phyloP scores from a whole-genome alignment of 2,113 vertebrate genomes.

The Azemiops feae region DNA sequence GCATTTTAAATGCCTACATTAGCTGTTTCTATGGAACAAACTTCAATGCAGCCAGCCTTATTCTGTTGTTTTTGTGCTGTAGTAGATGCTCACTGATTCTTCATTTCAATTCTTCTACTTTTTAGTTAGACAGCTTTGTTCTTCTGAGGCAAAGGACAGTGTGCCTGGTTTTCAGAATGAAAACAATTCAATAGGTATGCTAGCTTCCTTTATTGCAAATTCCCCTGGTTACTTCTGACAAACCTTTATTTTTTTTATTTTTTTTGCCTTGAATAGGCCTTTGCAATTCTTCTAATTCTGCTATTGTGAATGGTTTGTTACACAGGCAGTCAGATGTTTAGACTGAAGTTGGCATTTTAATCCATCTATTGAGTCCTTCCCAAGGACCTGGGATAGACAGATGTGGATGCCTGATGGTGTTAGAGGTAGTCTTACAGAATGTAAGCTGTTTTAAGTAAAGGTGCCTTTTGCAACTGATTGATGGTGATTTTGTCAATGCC shows the following conservation, averaged over 20 bases:
- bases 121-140: too few species aligned
- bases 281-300: neutral
- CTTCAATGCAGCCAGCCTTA: too few species aligned
- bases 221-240: neutral
- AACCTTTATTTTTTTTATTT: neutral
- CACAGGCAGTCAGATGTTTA: neutral
- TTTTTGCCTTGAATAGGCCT: neutral
- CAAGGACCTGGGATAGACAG: neutral
- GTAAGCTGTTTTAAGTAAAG: neutral
- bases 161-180: neutral
- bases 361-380: neutral
- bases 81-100: too few species aligned
- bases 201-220: neutral
- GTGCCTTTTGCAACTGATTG: neutral
- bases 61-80: too few species aligned
- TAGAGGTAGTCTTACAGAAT: neutral
- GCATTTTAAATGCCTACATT: too few species aligned
- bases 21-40: too few species aligned
- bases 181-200: neutral
- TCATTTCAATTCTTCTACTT: too few species aligned
- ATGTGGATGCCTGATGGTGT: neutral
- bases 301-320: neutral
- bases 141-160: too few species aligned
- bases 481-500: neutral
- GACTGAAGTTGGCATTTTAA: neutral